phyloP scores from a whole-genome alignment of 2,797 vertebrate genomes.

The Clarias platycephalus region DNA sequence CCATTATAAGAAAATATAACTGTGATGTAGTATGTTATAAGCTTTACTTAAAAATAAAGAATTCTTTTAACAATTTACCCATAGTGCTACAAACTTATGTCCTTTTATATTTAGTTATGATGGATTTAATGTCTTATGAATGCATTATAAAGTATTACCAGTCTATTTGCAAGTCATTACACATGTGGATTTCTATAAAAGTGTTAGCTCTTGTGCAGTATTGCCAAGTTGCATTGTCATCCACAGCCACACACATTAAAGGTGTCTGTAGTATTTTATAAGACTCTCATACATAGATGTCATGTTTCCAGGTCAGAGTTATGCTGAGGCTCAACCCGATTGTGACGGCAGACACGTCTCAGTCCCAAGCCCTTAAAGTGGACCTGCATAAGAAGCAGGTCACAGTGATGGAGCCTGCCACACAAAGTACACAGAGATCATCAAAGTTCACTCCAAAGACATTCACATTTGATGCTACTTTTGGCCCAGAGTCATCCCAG shows the following conservation, averaged over 20 bases:
- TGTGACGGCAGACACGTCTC: constrained; percentile 72
- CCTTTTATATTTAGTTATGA: background rate
- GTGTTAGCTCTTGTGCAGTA: background rate
- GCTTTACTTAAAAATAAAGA: background rate
- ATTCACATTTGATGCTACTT: constrained; percentile 90
- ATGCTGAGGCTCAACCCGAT: constrained; percentile 87
- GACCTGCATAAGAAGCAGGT: constrained; percentile 90
- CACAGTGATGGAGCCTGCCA: constrained; percentile 81
- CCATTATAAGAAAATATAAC: background rate
- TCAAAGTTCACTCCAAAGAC: constrained; percentile 83
- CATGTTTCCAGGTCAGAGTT: constrained; percentile 84
- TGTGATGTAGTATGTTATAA: background rate
- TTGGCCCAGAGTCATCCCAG: constrained; percentile 90
- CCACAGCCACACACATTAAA: background rate
- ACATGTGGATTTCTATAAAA: background rate
- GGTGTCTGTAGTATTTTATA: background rate
- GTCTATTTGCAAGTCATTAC: background rate
- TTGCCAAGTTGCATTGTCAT: background rate
- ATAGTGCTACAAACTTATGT: background rate
- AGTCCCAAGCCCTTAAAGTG: constrained; percentile 85
- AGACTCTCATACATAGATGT: background rate
- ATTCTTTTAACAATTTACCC: background rate
- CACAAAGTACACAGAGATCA: constrained; percentile 74
- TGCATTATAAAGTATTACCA: background rate
- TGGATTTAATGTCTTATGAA: background rate